Base-by-base conservation (phyloP, 2,113 vertebrate species). In the Perca schrenkii region DNA sequence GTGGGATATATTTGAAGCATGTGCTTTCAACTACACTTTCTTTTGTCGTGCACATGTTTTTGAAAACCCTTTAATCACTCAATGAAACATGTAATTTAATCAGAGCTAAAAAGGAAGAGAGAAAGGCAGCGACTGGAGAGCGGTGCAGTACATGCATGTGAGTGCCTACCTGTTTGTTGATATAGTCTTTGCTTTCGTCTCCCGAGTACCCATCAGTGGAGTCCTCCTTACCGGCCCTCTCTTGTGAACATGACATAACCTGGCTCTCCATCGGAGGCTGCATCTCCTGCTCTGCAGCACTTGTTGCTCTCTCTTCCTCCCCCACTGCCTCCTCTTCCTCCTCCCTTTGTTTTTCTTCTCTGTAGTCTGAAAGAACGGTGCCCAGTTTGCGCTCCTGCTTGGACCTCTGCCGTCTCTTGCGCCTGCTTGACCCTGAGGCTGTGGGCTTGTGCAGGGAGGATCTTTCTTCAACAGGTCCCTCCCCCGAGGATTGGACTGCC, bases 341-440 rank as follows among this genome's bases (percentile, higher is more conserved):
- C 89, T 91, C 90, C 86, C 89, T 83, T 62, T 79, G 88, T 53
- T 68, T 87, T 80, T 93, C 88, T 52, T 88, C 90, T 86, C 86
- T 82, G 88, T 86, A 70, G 87, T 85, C 90, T 86, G 79, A 65
- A 10, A 77, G 53, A 65, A 80, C 28, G 15, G 69, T 81, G 78
- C 82, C 87, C 62, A 62, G 62, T 84, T 88, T 93, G 78, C 81
- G 90, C 90, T 95, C 90, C 89, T 91, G 93, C 60, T 90, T 94
- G 80, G 92, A 96, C 96, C 96, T 96, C 82, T 97, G 95, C 82
- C 90, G 96, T 90, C 89, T 97, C 94, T 87, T 96, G 93, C 90
- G 94, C 91, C 89, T 96, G 95, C 28, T 93, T 82, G 93, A 80
- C 87, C 85, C 46, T 2, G 84, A 65, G 49, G 71, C 50, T 69